These are phyloP conservation scores for Pithecia hirsuta DNA, from an alignment of 2,797 vertebrate species.

Conservation along the genomic window DNA sequence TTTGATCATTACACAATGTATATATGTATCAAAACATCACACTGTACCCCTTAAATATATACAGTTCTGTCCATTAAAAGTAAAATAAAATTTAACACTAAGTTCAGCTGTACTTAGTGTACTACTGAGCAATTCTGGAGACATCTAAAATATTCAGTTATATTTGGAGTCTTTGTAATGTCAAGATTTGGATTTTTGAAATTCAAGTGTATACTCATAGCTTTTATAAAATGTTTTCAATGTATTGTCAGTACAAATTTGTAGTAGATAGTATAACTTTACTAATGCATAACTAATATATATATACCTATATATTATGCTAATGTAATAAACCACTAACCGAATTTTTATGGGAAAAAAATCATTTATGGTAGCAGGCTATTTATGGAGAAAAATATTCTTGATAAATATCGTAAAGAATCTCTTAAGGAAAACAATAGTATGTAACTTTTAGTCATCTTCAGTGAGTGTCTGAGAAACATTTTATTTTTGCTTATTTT, in stretches of 20 bases:
- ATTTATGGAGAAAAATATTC: neutral
- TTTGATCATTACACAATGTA: neutral
- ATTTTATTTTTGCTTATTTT: slow-evolving; percentile 31
- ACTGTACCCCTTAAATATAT: neutral
- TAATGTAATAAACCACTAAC: neutral
- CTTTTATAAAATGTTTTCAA: slow-evolving; percentile 1
- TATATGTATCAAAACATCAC: neutral
- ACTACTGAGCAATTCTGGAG: neutral
- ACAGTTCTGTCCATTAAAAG: neutral
- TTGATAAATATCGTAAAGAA: neutral
- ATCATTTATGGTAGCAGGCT: neutral
- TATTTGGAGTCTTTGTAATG: neutral
- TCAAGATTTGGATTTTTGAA: slow-evolving; percentile 22
- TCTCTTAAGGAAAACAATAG: neutral
- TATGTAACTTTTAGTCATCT: neutral
- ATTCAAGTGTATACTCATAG: neutral
- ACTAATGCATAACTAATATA: neutral
- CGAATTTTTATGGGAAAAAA: slow-evolving; percentile 19
- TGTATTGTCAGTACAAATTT: neutral
- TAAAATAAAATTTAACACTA: neutral
- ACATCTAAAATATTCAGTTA: neutral
- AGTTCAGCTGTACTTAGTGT: neutral
- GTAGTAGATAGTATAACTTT: neutral
- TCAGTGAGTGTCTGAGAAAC: neutral
- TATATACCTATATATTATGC: neutral